Conservation (phyloP, 2,888 invertebrate genomes). For the Drosophila algonquin region DNA sequence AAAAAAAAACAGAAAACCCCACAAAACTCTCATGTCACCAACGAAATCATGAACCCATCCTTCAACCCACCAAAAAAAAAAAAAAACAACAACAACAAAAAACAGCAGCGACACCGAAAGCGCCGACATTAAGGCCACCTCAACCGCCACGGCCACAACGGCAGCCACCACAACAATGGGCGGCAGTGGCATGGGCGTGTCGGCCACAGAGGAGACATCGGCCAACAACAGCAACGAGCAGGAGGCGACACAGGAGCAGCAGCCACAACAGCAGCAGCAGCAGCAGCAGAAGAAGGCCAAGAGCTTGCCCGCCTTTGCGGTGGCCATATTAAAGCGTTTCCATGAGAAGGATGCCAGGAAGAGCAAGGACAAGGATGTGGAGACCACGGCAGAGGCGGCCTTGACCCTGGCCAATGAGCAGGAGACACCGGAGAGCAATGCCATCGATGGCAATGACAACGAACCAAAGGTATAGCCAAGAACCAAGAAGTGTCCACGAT, state of each 20-base stretch:
- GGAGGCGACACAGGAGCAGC: constrained; percentile 82
- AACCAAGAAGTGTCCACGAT: constrained; percentile 49
- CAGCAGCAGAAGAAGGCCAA: constrained; percentile 67
- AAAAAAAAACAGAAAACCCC: background rate
- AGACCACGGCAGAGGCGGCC: constrained; percentile 53
- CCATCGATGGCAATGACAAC: constrained; percentile 82
- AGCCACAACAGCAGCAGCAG: constrained; percentile 60
- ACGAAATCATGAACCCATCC: constrained; percentile 55
- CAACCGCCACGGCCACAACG: constrained; percentile 78
- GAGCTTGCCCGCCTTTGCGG: constrained; percentile 81
- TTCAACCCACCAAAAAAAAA: constrained; percentile 55
- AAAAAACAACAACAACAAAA: constrained; percentile 51
- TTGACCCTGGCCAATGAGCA: constrained; percentile 59
- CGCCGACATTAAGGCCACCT: constrained; percentile 85
- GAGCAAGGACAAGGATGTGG: constrained; percentile 59
- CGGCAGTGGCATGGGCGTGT: constrained; percentile 28
- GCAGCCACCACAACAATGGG: constrained; percentile 71
- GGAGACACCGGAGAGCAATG: constrained; percentile 31
- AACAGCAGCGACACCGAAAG: constrained; percentile 89
- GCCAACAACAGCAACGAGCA: constrained; percentile 30
- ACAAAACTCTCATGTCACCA: constrained; percentile 25
- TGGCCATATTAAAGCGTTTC: constrained; percentile 81
- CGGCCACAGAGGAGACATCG: constrained; percentile 27
- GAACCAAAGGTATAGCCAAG: constrained; percentile 80
- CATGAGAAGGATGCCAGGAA: constrained; percentile 78